Percentiles rank a stretch among this genome's conserved stretches.
phyloP scores from a whole-genome alignment of 2,797 vertebrate species.

The Malurus splendens region DNA sequence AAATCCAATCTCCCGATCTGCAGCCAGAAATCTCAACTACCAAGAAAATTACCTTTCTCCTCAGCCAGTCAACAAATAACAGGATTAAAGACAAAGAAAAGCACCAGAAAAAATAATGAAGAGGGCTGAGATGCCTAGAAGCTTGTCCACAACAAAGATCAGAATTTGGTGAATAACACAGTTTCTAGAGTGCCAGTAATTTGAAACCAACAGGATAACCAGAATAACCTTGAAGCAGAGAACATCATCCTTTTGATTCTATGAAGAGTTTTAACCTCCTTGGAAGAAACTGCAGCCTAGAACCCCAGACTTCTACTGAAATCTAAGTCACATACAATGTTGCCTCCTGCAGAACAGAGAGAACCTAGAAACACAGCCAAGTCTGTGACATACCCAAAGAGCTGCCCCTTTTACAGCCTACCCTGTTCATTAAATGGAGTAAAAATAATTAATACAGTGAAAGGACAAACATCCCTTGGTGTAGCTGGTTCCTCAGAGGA shows the following conservation, averaged over 20 bases:
- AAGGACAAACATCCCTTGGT: background rate
- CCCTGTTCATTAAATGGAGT: background rate
- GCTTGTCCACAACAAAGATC: background rate
- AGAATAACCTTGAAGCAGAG: background rate
- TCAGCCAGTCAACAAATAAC: background rate
- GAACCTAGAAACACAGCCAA: background rate
- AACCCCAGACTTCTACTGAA: background rate
- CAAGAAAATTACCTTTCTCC: background rate
- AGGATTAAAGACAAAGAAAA: background rate
- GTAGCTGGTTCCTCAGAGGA: background rate
- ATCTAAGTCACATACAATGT: background rate
- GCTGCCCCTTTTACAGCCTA: background rate
- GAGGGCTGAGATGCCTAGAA: background rate
- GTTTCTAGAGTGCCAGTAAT: background rate
- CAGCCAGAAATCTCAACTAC: background rate
- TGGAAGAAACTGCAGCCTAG: background rate
- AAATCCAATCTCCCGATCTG: background rate
- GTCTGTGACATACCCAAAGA: background rate
- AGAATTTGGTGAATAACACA: background rate
- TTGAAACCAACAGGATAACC: background rate
- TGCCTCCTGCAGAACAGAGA: background rate
- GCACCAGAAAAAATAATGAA: background rate
- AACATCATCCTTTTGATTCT: background rate
- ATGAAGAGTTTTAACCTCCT: background rate
- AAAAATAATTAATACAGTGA: background rate